Evolutionary conservation across 2,797 vertebrate genomes (phyloP).

Genomic region (Rhadinocentrus ornatus): DNA sequence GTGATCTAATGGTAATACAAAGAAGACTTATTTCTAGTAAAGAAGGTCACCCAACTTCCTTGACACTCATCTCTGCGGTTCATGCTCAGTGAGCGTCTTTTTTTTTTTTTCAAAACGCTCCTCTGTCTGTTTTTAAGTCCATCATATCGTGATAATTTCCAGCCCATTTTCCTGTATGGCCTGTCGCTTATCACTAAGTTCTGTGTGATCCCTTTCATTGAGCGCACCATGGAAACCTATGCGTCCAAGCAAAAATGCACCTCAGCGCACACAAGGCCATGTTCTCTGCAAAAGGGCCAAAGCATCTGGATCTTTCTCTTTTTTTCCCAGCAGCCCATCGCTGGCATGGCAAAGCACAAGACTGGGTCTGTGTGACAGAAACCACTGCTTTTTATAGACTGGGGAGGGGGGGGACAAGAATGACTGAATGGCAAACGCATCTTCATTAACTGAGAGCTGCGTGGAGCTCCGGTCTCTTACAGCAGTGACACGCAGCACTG

Average conservation of each 20-base stretch:
- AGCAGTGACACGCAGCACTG: slow-evolving; percentile 58
- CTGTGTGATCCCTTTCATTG: slow-evolving; percentile 84
- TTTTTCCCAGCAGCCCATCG: slow-evolving; percentile 71
- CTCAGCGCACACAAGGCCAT: slow-evolving; percentile 86
- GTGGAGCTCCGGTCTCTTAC: slow-evolving; percentile 57
- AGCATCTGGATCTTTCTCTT: slow-evolving; percentile 83
- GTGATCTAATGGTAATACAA: slow-evolving; percentile 54
- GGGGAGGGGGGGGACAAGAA: slow-evolving; percentile 68
- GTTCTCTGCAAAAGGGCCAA: slow-evolving; percentile 79
- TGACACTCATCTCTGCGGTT: slow-evolving; percentile 60
- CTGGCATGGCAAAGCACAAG: slow-evolving; percentile 80
- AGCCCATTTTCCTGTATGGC: slow-evolving; percentile 79
- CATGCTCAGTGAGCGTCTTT: slow-evolving; percentile 40
- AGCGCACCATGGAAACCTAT: slow-evolving; percentile 85
- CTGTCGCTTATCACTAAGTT: slow-evolving; percentile 81
- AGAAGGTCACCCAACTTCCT: slow-evolving; percentile 72
- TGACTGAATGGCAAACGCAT: slow-evolving; percentile 78
- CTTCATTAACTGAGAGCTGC: slow-evolving; percentile 79
- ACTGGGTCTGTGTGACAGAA: slow-evolving; percentile 81
- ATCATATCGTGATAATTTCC: slow-evolving; percentile 71
- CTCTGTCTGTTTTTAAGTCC: slow-evolving; percentile 35
- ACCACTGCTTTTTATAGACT: slow-evolving; percentile 87
- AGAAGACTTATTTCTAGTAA: slow-evolving; percentile 56
- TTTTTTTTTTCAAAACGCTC: neutral
- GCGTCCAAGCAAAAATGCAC: slow-evolving; percentile 87